A percentile compares a stretch with the other conserved stretches of the same genome.
These are phyloP conservation scores for Agrochola lychnidis DNA, from an alignment of 2,888 invertebrate genomes.

Conservation along the genomic window DNA sequence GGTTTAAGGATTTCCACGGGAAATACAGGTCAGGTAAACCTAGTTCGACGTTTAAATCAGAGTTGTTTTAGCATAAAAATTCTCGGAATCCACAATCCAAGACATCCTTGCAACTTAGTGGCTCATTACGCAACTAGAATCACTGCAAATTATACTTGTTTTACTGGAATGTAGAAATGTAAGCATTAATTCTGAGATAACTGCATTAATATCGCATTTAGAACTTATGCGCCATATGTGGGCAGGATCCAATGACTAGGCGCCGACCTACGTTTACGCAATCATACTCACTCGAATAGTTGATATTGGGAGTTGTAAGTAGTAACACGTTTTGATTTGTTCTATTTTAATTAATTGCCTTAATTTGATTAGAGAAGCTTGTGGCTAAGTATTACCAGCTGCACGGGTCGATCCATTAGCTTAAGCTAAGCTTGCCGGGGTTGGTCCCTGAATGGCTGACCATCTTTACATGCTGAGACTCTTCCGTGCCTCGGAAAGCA, in stretches of 20 bases:
- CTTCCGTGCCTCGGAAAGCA: too few relatives aligned
- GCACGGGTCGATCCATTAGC: too few relatives aligned
- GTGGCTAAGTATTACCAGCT: too few relatives aligned
- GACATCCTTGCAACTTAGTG: constrained; percentile 35
- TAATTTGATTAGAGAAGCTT: too few relatives aligned
- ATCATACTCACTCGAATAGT: not conserved
- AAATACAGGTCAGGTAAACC: not conserved
- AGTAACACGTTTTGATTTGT: not conserved
- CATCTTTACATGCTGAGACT: too few relatives aligned
- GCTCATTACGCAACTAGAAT: constrained; percentile 52
- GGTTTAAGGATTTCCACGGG: not conserved
- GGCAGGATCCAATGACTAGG: constrained; percentile 46
- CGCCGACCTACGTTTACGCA: constrained; percentile 22
- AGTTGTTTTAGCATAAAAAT: constrained; percentile 9
- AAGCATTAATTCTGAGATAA: constrained; percentile 67
- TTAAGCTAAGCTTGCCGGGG: too few relatives aligned
- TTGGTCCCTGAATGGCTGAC: too few relatives aligned
- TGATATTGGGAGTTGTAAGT: not conserved
- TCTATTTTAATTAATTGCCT: not conserved
- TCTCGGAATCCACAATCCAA: constrained; percentile 11
- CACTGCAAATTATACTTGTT: constrained; percentile 68
- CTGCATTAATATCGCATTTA: constrained; percentile 79
- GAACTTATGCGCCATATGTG: constrained; percentile 61
- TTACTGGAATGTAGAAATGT: constrained; percentile 77
- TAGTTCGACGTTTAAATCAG: not conserved